Evolutionary conservation across 2,888 invertebrate species (phyloP), one percentile per base, ranked within the genome.

Genomic region (Dolomedes plantarius): DNA sequence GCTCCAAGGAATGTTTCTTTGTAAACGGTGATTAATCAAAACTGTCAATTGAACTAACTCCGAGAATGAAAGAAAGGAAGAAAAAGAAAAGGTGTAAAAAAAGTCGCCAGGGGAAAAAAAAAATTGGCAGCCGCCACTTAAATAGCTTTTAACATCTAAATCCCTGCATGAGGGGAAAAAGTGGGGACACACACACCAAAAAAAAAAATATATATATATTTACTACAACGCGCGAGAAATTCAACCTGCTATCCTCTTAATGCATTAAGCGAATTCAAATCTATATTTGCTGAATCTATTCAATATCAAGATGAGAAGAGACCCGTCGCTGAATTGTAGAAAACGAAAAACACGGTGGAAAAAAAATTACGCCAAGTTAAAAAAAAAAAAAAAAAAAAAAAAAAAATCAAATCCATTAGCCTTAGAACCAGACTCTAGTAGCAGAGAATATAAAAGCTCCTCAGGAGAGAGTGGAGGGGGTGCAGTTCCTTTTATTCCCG

Each of bases 21-120:
- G 74, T 75, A 82, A 82, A 82, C 81, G 81, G 69, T 82, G 82
- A 82, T 82, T 82, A 82, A 82, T 82, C 82, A 82, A 71, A 46
- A 31, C 64, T 82, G 82, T 82, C 82, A 82, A 82, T 82, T 75
- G 50, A 28, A 71, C 74, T 80, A 67, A 56, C 68, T 39, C 19
- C 50, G 9, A 19, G 46, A 71, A 50, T 39, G 9, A 16, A 7
- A 7, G 5, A 32, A 11, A 0, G 5, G 19, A 31, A 32, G 13
- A 67, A 67, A 50, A 36, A 7, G 56, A 29, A 56, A 46, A 28
- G 32, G 27, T 32, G 32, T 6, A 23, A 56, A n/a, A n/a, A n/a
- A 56, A 23, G 3, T 56, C 7, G 19, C 11, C 1, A 3, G 1
- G 23, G 2, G 41, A 46, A 2, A 46, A n/a, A n/a, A n/a, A 36